Percentiles rank a stretch among this genome's conserved stretches.
Evolutionary conservation across 2,888 invertebrate species (phyloP).

Genomic region (Diaperis boleti): DNA sequence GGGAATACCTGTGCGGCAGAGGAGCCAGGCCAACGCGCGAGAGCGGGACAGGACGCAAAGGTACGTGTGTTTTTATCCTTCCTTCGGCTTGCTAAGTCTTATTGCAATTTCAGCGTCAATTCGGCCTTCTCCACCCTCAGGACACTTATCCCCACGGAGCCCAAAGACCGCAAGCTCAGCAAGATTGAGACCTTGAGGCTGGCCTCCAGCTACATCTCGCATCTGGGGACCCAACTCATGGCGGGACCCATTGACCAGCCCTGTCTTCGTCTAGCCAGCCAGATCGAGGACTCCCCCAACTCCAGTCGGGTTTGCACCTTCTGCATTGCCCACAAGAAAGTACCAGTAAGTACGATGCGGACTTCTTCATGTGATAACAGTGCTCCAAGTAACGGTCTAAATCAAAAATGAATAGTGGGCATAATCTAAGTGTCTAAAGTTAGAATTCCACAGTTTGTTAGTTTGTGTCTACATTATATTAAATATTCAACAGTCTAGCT

Average conservation of each 20-base stretch:
- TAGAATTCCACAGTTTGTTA: too few relatives aligned
- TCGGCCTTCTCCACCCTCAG: conserved; percentile 88
- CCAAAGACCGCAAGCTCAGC: conserved; percentile 91
- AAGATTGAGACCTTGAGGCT: conserved; percentile 94
- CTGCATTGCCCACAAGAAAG: conserved; percentile 79
- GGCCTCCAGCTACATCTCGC: conserved; percentile 94
- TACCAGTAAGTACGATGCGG: conserved; percentile 66
- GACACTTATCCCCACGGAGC: conserved; percentile 94
- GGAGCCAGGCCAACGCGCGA: conserved; percentile 85
- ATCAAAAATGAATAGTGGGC: too few relatives aligned
- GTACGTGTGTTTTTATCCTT: conserved; percentile 79
- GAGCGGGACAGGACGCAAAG: conserved; percentile 87
- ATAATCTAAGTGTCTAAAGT: too few relatives aligned
- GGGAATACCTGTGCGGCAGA: conserved; percentile 68
- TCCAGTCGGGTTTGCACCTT: conserved; percentile 85
- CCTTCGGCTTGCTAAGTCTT: conserved; percentile 87
- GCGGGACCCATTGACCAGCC: conserved; percentile 77
- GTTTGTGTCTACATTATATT: too few relatives aligned
- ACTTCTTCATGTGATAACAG: too few relatives aligned
- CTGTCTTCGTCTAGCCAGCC: conserved; percentile 68
- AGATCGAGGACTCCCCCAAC: conserved; percentile 60
- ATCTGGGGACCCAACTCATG: conserved; percentile 80
- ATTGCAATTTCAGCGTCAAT: conserved; percentile 84
- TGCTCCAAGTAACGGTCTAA: too few relatives aligned
- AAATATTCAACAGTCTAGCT: too few relatives aligned